These are phyloP conservation scores for Prionchulus punctatus DNA, from an alignment of 2,888 invertebrate species.

Conservation along the genomic window DNA sequence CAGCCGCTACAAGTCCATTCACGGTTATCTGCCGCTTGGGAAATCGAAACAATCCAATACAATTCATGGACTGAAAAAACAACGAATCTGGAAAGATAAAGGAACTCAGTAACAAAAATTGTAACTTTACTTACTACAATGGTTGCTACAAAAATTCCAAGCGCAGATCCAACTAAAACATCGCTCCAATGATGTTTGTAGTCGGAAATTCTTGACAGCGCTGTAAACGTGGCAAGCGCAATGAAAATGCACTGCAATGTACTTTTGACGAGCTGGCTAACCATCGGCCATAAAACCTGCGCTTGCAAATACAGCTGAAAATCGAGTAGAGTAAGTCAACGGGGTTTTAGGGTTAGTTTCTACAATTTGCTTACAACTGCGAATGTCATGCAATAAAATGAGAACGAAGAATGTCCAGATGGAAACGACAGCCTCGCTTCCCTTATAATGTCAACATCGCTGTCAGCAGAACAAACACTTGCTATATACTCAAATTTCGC, in stretches of 20 bases:
- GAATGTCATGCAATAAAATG: slow-evolving; percentile 24
- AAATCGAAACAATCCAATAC: too few species aligned
- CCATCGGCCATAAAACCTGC: slow-evolving; percentile 59
- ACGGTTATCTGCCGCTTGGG: too few species aligned
- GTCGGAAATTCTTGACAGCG: slow-evolving; percentile 75
- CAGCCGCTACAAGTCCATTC: too few species aligned
- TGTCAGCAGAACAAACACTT: background rate
- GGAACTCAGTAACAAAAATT: too few species aligned
- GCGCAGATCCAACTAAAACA: slow-evolving; percentile 54
- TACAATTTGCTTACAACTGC: too few species aligned
- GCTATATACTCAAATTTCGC: background rate
- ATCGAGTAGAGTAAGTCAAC: too few species aligned
- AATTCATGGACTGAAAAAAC: too few species aligned
- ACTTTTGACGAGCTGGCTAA: slow-evolving; percentile 57
- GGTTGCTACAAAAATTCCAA: slow-evolving; percentile 34
- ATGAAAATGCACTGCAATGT: slow-evolving; percentile 65
- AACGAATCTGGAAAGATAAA: too few species aligned
- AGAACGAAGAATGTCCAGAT: slow-evolving; percentile 29
- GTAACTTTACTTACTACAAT: slow-evolving; percentile 24
- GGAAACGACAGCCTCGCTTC: slow-evolving; percentile 24
- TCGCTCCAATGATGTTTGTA: slow-evolving; percentile 97
- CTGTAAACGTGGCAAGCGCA: slow-evolving; percentile 63
- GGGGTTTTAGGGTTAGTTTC: too few species aligned
- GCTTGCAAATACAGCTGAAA: slow-evolving; percentile 64
- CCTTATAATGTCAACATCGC: background rate